Base-by-base conservation (phyloP, 2,113 vertebrate species). In the Regulus satrapa region DNA sequence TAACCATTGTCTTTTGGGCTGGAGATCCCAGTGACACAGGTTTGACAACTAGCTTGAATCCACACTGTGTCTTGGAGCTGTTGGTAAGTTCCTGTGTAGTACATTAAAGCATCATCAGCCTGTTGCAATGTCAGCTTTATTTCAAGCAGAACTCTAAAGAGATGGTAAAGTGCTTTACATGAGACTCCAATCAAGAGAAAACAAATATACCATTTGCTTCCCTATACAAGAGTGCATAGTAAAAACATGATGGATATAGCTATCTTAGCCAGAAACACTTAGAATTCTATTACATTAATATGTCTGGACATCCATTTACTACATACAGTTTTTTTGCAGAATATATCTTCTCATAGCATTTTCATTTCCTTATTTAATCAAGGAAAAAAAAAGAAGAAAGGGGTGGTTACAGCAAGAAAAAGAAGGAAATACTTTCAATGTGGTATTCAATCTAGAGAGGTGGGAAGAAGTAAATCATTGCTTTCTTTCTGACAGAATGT, bases 181-280 rank as follows among this genome's bases (percentile, higher is more conserved):
- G 36, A 91, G 29, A 38, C 23, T 90, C 36, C 51, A 79, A 51
- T 40, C 52, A 95, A 81, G 43, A 75, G 17, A 19, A 92, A 95
- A 86, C 41, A 96, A 95, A 93, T 51, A 92, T 5, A 91, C 43
- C 19, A 73, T 86, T 94, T 86, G 79, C 36, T 85, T 85, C 85
- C 45, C 56, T 88, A 10, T n/a, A 73, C 26, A 92, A 58, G 18
- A 89, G 14, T 69, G 45, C 52, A 88, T 82, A 85, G 74, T 54
- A 77, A 84, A 86, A 61, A 69, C 49, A 46, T 69, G 88, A 96
- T 92, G 28, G 79, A 83, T 79, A 69, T 7, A 51, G 6, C 23
- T 77, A 36, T 40, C 71, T 51, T 45, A 67, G 52, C 71, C 66
- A 82, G 29, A 46, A 75, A 56, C 36, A 72, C 28, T 76, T 59